phyloP scores from a whole-genome alignment of 1,140 invertebrate species.

The Ostrea edulis region DNA sequence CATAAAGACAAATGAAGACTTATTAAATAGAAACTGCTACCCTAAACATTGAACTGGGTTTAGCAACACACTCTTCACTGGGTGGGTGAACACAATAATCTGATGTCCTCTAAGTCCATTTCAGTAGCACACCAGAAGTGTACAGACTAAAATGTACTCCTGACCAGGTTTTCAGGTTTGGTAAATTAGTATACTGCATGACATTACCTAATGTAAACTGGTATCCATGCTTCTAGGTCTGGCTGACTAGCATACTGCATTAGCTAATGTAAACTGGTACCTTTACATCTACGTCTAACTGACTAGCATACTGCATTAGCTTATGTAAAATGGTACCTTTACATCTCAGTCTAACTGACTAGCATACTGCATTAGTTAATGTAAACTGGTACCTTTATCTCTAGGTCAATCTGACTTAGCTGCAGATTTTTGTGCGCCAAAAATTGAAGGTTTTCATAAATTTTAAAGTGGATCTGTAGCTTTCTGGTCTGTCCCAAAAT shows the following conservation, averaged over 20 bases:
- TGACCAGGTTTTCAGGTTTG: conserved; percentile 79
- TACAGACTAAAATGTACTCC: conserved; percentile 78
- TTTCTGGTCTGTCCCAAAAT: too few species aligned
- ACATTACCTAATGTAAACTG: conserved; percentile 63
- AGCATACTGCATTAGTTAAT: conserved; percentile 81
- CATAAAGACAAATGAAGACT: too few species aligned
- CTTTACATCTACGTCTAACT: conserved; percentile 80
- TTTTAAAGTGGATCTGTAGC: too few species aligned
- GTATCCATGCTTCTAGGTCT: conserved; percentile 79
- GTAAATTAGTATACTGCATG: conserved; percentile 80
- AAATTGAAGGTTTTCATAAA: too few species aligned
- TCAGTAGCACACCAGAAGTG: too few species aligned
- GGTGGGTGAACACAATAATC: too few species aligned
- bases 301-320: conserved; percentile 81
- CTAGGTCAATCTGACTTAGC: conserved; percentile 81
- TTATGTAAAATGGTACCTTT: conserved; percentile 65
- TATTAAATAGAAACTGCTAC: background rate
- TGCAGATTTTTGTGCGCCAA: conserved; percentile 70
- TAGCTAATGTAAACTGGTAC: conserved; percentile 71
- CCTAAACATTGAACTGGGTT: conserved; percentile 80
- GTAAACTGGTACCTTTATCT: conserved; percentile 67
- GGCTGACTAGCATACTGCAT: conserved; percentile 82
- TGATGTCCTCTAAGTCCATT: too few species aligned
- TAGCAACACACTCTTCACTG: too few species aligned
- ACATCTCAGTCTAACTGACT: conserved; percentile 81